Percentiles rank a stretch among this genome's conserved stretches.
These are phyloP conservation scores for Gallinago solitaria DNA, from an alignment of 2,797 vertebrate genomes.

Conservation along the genomic window DNA sequence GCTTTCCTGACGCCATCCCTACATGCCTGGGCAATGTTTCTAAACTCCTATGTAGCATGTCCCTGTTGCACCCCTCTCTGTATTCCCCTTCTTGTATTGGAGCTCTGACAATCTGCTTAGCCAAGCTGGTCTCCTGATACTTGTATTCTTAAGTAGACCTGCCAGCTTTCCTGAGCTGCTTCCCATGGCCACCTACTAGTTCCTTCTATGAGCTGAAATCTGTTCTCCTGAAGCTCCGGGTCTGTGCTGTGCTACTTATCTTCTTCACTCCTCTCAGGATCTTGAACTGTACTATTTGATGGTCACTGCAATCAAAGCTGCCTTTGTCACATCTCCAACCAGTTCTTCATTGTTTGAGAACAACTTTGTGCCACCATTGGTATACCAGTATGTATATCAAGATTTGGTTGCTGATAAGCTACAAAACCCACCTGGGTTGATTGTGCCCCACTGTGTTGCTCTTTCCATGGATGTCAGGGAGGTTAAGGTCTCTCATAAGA, in stretches of 20 bases:
- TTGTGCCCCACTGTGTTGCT: not conserved
- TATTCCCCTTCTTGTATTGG: not conserved
- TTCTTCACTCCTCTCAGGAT: not conserved
- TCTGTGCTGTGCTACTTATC: not conserved
- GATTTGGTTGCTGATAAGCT: not conserved
- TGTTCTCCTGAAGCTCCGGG: not conserved
- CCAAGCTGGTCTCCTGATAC: not conserved
- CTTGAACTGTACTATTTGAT: not conserved
- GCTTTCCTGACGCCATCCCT: not conserved
- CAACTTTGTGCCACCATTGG: not conserved
- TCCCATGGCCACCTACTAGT: not conserved
- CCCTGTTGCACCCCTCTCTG: not conserved
- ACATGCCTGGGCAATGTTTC: not conserved
- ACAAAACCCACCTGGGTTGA: not conserved
- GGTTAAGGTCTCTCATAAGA: not conserved
- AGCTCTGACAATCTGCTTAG: not conserved
- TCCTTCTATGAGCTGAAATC: not conserved
- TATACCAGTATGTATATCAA: not conserved
- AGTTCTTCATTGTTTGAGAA: not conserved
- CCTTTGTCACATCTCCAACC: not conserved
- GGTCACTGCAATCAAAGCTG: not conserved
- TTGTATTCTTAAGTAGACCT: not conserved
- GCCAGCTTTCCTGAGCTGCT: not conserved
- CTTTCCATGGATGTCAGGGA: not conserved
- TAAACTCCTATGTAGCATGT: not conserved